These are phyloP conservation scores for Enteromius treurensis DNA, from an alignment of 2,797 vertebrate species.

Conservation along the genomic window DNA sequence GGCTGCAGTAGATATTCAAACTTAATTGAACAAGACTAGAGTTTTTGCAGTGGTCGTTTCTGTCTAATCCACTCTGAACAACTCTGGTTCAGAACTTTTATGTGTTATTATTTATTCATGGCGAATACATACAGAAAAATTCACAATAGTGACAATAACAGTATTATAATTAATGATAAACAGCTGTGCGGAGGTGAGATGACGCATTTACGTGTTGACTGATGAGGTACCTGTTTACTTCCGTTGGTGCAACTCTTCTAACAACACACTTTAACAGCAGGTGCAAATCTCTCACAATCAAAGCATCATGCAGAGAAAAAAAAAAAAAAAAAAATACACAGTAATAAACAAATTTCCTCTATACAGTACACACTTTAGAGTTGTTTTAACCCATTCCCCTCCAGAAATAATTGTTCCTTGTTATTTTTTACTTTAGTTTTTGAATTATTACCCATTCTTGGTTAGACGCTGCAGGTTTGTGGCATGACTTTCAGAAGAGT, in stretches of 20 bases:
- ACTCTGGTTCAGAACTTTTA: slow-evolving; percentile 59
- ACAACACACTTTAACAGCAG: slow-evolving; percentile 60
- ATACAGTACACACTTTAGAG: slow-evolving; percentile 86
- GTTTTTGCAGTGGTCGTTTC: slow-evolving; percentile 65
- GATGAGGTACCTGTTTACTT: slow-evolving; percentile 54
- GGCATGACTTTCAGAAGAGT: not conserved
- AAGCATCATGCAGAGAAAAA: slow-evolving; percentile 60
- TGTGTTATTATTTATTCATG: slow-evolving; percentile 40
- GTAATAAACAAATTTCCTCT: slow-evolving; percentile 70
- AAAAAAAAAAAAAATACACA: slow-evolving; percentile 72
- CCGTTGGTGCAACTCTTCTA: slow-evolving; percentile 44
- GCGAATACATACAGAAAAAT: slow-evolving; percentile 7
- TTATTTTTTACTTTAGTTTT: slow-evolving; percentile 77
- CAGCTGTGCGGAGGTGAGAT: slow-evolving; percentile 45
- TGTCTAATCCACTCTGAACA: slow-evolving; percentile 70
- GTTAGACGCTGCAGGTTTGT: not conserved
- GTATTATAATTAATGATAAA: slow-evolving; percentile 40
- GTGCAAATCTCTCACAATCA: slow-evolving; percentile 66
- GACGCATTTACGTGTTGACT: slow-evolving; percentile 43
- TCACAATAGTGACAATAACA: slow-evolving; percentile 29
- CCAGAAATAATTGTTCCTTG: slow-evolving; percentile 49
- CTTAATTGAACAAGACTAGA: slow-evolving; percentile 78
- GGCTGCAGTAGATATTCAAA: slow-evolving; percentile 72
- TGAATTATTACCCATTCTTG: slow-evolving; percentile 81
- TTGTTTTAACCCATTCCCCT: slow-evolving; percentile 37